phyloP scores from a whole-genome alignment of 2,888 invertebrate species.

The Drosophila paranaensis region DNA sequence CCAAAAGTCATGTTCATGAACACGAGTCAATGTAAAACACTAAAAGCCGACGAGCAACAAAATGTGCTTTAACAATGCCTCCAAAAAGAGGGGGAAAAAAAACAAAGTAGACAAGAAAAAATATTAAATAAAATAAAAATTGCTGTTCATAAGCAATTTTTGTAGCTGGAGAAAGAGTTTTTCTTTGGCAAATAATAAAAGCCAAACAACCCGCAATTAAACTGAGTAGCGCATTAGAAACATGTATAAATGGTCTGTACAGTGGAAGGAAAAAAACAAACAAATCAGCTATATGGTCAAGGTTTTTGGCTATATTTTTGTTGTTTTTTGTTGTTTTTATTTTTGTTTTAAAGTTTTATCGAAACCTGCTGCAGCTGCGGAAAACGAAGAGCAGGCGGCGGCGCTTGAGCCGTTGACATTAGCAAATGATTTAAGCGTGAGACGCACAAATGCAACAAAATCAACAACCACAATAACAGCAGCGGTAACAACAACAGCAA shows the following conservation, averaged over 20 bases:
- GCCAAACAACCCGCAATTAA: constrained; percentile 15
- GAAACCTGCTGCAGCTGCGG: constrained; percentile 66
- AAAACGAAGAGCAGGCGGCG: constrained; percentile 41
- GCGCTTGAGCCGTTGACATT: constrained; percentile 55
- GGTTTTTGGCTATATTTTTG: constrained; percentile 52
- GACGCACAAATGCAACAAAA: constrained; percentile 50
- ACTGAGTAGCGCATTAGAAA: constrained; percentile 43
- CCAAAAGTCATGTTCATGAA: constrained; percentile 67
- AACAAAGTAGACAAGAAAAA: constrained; percentile 8
- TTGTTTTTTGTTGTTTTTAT: constrained; percentile 2
- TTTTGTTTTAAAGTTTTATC: constrained; percentile 9
- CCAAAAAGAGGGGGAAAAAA: constrained; percentile 17
- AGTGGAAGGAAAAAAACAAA: constrained; percentile 21
- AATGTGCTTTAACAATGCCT: constrained; percentile 25
- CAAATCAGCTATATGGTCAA: constrained; percentile 69
- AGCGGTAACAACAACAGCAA: constrained; percentile 7
- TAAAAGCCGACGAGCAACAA: constrained; percentile 26
- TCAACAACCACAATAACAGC: no score
- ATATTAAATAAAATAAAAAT: neutral
- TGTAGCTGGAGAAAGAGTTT: constrained; percentile 24
- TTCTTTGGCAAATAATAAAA: constrained; percentile 23
- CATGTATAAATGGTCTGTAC: constrained; percentile 31
- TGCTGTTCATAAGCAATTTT: constrained; percentile 13
- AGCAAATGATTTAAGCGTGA: constrained; percentile 55
- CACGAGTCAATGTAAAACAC: constrained; percentile 49